A percentile compares a stretch with the other conserved stretches of the same genome.
These are phyloP conservation scores for Buphagus erythrorhynchus DNA, from an alignment of 2,797 vertebrate species.

Conservation along the genomic window DNA sequence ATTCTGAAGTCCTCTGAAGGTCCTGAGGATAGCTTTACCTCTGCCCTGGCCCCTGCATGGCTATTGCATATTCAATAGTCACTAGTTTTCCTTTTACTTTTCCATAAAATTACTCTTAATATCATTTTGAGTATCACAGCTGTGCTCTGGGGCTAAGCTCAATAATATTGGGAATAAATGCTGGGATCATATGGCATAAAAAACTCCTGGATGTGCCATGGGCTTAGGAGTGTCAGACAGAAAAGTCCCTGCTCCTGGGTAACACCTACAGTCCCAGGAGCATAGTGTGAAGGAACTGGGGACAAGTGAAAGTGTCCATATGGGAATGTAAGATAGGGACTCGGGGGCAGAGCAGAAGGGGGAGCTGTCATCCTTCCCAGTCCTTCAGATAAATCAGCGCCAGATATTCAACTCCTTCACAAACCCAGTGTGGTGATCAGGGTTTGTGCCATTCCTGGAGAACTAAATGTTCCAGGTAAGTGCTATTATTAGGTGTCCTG, in stretches of 20 bases:
- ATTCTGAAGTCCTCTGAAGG: not conserved
- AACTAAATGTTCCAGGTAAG: conserved; percentile 64
- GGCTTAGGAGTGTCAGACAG: not conserved
- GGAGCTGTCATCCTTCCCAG: conserved; percentile 40
- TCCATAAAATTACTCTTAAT: not conserved
- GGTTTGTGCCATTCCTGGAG: conserved; percentile 6
- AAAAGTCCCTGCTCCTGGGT: not conserved
- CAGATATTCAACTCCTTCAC: not conserved
- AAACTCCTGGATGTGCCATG: not conserved
- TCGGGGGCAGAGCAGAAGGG: conserved; percentile 8
- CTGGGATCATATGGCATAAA: not conserved
- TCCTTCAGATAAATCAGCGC: not conserved
- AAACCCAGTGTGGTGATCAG: conserved; percentile 3
- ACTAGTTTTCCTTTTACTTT: not conserved
- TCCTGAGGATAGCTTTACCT: not conserved
- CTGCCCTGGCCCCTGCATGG: not conserved
- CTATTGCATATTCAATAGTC: not conserved
- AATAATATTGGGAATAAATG: not conserved
- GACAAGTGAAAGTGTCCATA: not conserved
- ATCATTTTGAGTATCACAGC: not conserved
- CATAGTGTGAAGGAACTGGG: not conserved
- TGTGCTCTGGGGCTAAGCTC: not conserved
- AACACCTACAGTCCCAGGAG: not conserved
- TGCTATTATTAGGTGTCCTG: conserved; percentile 70
- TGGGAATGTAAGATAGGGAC: not conserved